Percentiles rank a stretch among this genome's conserved stretches.
Conservation (phyloP, 2,113 vertebrate species). For the Lutjanus erythropterus region DNA sequence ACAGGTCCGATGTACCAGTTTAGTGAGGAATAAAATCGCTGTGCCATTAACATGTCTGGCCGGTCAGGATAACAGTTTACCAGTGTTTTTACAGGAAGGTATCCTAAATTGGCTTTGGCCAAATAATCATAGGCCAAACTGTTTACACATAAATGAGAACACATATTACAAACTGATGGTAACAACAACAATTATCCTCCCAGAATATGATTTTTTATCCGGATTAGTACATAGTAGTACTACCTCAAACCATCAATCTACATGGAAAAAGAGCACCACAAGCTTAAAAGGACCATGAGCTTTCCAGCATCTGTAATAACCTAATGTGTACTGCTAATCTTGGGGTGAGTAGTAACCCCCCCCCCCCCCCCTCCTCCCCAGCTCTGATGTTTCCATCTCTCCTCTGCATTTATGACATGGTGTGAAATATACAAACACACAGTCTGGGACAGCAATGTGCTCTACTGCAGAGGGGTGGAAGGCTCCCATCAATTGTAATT, state of each 20-base stretch:
- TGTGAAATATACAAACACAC: slow-evolving; percentile 75
- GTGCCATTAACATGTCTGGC: slow-evolving; percentile 24
- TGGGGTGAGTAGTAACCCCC: neutral
- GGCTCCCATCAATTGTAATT: slow-evolving; percentile 88
- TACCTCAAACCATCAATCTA: slow-evolving; percentile 24
- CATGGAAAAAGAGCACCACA: slow-evolving; percentile 16
- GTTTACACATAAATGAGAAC: neutral
- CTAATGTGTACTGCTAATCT: slow-evolving; percentile 45
- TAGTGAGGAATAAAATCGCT: slow-evolving; percentile 46
- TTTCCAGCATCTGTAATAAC: slow-evolving; percentile 25
- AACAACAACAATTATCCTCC: slow-evolving; percentile 20
- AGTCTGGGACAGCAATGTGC: slow-evolving; percentile 67
- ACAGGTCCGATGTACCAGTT: slow-evolving; percentile 52
- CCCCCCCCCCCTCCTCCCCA: slow-evolving; percentile 14
- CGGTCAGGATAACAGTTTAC: slow-evolving; percentile 31
- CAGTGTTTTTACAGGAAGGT: slow-evolving; percentile 1
- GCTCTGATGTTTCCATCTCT: slow-evolving; percentile 70
- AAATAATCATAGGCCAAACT: no score
- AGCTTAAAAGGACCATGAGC: slow-evolving; percentile 4
- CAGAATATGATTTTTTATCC: slow-evolving; percentile 27
- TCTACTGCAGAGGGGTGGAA: slow-evolving; percentile 77
- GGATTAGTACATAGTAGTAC: slow-evolving; percentile 50
- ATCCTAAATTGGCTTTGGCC: neutral
- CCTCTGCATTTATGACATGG: slow-evolving; percentile 72
- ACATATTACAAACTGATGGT: slow-evolving; percentile 6